These are phyloP conservation scores for Pomatorhinus ruficollis DNA, from an alignment of 2,113 vertebrate species.

Conservation along the genomic window DNA sequence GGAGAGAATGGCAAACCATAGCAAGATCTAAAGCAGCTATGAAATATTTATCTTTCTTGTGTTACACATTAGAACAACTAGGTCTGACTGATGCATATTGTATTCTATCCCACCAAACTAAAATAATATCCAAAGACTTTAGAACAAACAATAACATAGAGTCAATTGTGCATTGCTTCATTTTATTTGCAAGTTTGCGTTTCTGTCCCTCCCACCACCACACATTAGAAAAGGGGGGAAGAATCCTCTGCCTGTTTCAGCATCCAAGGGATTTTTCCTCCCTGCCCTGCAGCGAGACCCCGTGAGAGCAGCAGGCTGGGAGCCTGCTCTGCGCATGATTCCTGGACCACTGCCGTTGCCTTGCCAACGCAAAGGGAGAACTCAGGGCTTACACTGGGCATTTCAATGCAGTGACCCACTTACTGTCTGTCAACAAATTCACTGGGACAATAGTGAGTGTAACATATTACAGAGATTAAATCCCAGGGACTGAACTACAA, in stretches of 20 bases:
- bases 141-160: not conserved
- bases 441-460: constrained; percentile 84
- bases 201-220: not conserved
- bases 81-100: not conserved
- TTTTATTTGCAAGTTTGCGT: not conserved
- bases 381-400: constrained; percentile 79
- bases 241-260: not conserved
- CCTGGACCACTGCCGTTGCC: constrained; percentile 91
- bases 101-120: not conserved
- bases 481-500: constrained; percentile 37
- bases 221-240: not conserved
- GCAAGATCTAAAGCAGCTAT: not conserved
- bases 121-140: not conserved
- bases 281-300: constrained; percentile 59
- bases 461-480: constrained; percentile 78
- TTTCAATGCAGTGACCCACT: constrained; percentile 95
- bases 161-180: not conserved
- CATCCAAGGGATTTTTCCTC: not conserved
- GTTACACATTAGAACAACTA: not conserved
- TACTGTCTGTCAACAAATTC: constrained; percentile 95
- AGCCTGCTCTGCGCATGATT: constrained; percentile 84
- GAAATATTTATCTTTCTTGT: constrained; percentile 33
- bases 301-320: constrained; percentile 60
- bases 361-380: constrained; percentile 86
- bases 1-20: not conserved